Evolutionary conservation across 2,888 invertebrate genomes (phyloP).

Genomic region (Pimpla rufipes): DNA sequence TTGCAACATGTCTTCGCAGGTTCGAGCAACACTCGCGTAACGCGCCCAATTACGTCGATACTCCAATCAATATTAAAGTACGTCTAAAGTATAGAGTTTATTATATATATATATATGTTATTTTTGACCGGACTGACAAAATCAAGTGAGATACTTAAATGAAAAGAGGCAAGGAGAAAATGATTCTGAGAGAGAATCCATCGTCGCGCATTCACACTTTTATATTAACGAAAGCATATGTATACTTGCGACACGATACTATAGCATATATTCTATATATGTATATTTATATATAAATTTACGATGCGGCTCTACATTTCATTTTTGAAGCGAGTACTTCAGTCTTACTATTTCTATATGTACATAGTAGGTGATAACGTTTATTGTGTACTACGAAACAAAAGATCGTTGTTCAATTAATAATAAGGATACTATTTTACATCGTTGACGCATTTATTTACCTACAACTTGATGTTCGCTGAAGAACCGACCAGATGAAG

Average conservation of each 20-base stretch:
- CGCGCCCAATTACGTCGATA: background rate
- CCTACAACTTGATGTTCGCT: background rate
- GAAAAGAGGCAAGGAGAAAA: background rate
- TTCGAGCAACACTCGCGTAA: background rate
- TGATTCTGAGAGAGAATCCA: conserved; percentile 9
- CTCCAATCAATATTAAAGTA: background rate
- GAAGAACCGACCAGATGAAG: background rate
- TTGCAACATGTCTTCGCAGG: background rate
- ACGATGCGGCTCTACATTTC: conserved; percentile 23
- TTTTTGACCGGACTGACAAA: conserved; percentile 13
- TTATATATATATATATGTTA: conserved; percentile 11
- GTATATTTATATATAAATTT: conserved; percentile 2
- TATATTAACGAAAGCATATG: conserved; percentile 6
- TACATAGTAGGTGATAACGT: conserved; percentile 30
- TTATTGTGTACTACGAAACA: conserved; percentile 12
- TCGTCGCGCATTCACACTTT: conserved; percentile 7
- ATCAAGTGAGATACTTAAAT: conserved; percentile 14
- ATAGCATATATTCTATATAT: conserved; percentile 3
- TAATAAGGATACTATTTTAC: conserved; percentile 29
- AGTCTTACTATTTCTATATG: conserved; percentile 21
- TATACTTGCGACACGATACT: conserved; percentile 12
- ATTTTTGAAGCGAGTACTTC: conserved; percentile 8
- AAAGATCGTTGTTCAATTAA: conserved; percentile 13
- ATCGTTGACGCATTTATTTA: background rate
- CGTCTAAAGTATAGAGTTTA: conserved; percentile 11